These are phyloP conservation scores for Gymnorhina tibicen DNA, from an alignment of 2,113 vertebrate species.

Conservation along the genomic window DNA sequence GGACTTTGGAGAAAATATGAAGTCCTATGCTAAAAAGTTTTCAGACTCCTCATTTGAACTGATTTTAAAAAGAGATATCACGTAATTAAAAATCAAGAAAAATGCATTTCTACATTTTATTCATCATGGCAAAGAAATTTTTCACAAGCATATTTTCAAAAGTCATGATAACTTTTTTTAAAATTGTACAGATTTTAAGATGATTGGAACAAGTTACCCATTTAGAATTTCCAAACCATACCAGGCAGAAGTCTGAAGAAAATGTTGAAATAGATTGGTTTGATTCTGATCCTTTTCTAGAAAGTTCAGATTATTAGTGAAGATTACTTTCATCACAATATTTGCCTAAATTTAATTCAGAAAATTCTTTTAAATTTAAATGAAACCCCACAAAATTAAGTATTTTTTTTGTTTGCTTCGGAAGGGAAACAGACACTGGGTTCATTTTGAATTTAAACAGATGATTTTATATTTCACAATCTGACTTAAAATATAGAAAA, in stretches of 20 bases:
- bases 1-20: not conserved
- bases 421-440: not conserved
- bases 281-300: not conserved
- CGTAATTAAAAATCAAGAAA: not conserved
- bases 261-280: not conserved
- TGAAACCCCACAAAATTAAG: not conserved
- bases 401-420: not conserved
- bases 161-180: not conserved
- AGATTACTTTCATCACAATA: not conserved
- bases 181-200: not conserved
- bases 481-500: not conserved
- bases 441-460: not conserved
- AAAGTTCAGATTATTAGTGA: not conserved
- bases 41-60: not conserved
- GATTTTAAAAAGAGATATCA: not conserved
- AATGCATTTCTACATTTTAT: not conserved
- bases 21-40: not conserved
- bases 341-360: not conserved
- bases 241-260: not conserved
- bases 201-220: not conserved
- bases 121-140: not conserved
- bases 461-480: not conserved
- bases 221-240: not conserved
- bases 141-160: not conserved
- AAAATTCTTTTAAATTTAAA: not conserved